These are phyloP conservation scores for Corella eumyota DNA, from an alignment of 23 tunicate species.

Conservation along the genomic window DNA sequence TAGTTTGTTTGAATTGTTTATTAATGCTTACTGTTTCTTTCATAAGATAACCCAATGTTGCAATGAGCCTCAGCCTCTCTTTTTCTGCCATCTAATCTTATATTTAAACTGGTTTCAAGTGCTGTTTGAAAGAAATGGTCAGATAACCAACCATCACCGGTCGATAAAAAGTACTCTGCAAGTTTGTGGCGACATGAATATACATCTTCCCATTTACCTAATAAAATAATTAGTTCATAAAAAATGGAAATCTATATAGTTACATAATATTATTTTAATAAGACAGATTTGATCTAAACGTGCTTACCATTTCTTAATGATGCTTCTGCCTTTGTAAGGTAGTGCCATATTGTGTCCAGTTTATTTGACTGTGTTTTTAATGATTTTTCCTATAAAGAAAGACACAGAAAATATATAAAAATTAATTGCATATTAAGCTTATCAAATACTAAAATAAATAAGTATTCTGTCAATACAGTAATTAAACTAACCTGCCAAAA, in stretches of 20 bases:
- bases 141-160: slow-evolving; percentile 48
- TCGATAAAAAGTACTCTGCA: slow-evolving; percentile 55
- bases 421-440: background rate
- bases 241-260: background rate
- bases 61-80: slow-evolving; percentile 86
- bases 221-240: background rate
- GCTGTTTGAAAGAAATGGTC: slow-evolving; percentile 85
- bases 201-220: slow-evolving; percentile 93
- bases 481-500: slow-evolving; percentile 83
- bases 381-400: slow-evolving; percentile 27
- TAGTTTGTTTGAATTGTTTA: too few relatives aligned
- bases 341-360: slow-evolving; percentile 34
- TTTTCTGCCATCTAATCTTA: slow-evolving; percentile 72
- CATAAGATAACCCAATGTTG: slow-evolving; percentile 65
- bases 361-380: slow-evolving; percentile 53
- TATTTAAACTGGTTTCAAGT: slow-evolving; percentile 56
- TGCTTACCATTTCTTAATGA: slow-evolving; percentile 54
- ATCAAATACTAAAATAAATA: background rate
- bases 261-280: background rate
- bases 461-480: too few relatives aligned
- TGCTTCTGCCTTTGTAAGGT: slow-evolving; percentile 84
- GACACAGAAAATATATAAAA: slow-evolving; percentile 1
- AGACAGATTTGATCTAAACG: background rate
- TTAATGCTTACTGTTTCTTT: slow-evolving; percentile 54
- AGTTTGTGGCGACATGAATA: slow-evolving; percentile 47